Conservation (phyloP, 2,797 vertebrate genomes). For the Muscicapa striata region DNA sequence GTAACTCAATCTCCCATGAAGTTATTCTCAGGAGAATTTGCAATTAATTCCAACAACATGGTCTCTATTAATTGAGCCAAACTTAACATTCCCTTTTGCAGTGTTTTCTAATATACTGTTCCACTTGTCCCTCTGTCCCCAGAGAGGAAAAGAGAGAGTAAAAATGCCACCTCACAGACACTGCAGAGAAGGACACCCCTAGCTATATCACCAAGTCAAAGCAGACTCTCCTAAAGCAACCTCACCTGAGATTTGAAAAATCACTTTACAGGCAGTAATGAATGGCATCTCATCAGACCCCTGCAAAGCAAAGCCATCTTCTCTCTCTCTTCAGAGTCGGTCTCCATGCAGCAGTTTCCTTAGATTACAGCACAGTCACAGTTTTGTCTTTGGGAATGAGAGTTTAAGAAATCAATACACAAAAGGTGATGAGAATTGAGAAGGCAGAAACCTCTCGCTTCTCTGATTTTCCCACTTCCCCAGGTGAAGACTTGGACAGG, state of each 20-base stretch:
- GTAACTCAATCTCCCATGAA: background rate
- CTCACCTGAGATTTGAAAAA: background rate
- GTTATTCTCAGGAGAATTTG: background rate
- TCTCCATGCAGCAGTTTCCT: fast-evolving
- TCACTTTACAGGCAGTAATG: background rate
- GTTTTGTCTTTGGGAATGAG: background rate
- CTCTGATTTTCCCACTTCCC: background rate
- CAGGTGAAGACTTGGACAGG: background rate
- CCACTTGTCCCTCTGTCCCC: background rate
- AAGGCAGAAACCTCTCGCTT: background rate
- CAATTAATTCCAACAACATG: background rate
- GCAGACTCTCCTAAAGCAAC: background rate
- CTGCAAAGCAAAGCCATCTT: background rate
- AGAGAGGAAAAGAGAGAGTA: background rate
- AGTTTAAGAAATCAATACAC: background rate
- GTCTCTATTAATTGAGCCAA: constrained; percentile 17
- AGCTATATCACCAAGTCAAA: background rate
- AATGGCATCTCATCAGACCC: background rate
- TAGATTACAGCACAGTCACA: background rate
- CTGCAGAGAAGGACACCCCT: background rate
- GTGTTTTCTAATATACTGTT: background rate
- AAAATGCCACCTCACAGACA: background rate
- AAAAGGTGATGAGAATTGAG: background rate
- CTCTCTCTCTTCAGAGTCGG: fast-evolving
- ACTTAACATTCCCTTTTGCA: background rate